Evolutionary conservation across 2,113 vertebrate species (phyloP), one percentile per base, ranked within the genome.

Genomic region (Panthera uncia): DNA sequence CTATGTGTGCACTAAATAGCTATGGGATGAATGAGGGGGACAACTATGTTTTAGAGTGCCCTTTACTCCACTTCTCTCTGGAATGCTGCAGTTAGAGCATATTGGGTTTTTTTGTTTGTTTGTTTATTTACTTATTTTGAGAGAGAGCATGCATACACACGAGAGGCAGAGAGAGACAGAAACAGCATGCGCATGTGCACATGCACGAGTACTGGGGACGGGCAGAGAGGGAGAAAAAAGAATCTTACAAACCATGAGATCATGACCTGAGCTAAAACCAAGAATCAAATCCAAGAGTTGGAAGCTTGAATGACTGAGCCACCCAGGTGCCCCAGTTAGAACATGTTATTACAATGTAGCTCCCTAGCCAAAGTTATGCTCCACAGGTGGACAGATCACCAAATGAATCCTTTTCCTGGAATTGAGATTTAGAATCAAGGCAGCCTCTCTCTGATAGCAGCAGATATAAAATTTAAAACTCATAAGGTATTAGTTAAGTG

Each of bases 381-480:
- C 13, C 78, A 88, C 16, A 83, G 48, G n/a, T 36, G 41, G 27
- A 88, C 33, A 76, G 33, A 86, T 16, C 80, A 94, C 41, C 23
- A 52, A 94, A 76, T 31, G 23, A 95, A 33, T 86, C 36, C 50
- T 45, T 71, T 78, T 88, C 41, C 19, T 88, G 61, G 76, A 88
- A 41, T 15, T 93, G 68, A 41, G 63, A 95, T 41, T 91, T 15
- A 78, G 16, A 66, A 9, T 79, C 38, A 45, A 19, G 11, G 31
- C 82, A 83, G 27, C 91, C 31, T 79, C 21, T 63, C 52, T 68
- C n/a, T 89, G 66, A 86, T 25, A 45, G n/a, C 73, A 89, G 31
- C 83, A 91, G n/a, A 63, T 52, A 29, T 3, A 84, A 97, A 14
- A 94, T n/a, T 69, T 65, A n/a, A 55, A 92, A 97, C 27, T 89